Base-by-base conservation (phyloP, 2,113 vertebrate species). In the Mohoua ochrocephala region DNA sequence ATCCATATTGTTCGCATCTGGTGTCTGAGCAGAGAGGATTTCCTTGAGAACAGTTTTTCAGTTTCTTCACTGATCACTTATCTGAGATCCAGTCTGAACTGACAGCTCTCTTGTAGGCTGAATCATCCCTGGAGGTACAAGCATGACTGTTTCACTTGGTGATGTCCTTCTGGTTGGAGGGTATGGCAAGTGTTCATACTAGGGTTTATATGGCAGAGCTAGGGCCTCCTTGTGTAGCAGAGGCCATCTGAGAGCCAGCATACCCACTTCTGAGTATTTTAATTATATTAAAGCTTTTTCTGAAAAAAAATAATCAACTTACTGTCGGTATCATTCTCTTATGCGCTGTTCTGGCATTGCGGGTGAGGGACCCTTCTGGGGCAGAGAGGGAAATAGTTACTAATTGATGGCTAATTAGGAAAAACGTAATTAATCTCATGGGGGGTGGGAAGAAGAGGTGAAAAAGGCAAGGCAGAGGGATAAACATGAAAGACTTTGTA, bases 291-390 rank as follows among this genome's bases (percentile, higher is more conserved):
- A 80, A 54, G 3, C 2, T 74, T 57, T 65, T 49, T 59, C 11
- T 65, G 35, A 49, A 70, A 6, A 3, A 50, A 86, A 88, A 7
- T 6, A 35, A 80, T 30, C 17, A 33, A 4, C 3, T 83, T 63
- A 14, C 1, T 49, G 4, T 15, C 21, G n/a, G 33, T 31, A 37
- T 49, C 0, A 0, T 77, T 84, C n/a, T 71, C 30, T 45, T 30
- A 8, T 2, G 1, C 8, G 7, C 7, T 42, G 2, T 64, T 90
- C 41, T 67, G 11, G 15, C 10, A 61, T 31, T 56, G 19, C 54
- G 4, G 4, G 4, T n/a, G 23, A 61, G 21, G 8, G 8, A 69
- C 7, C 3, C 8, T 61, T 49, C 41, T 27, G 26, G 15, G 33
- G 3, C 61, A 85, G 78, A 80, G 8, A 35, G 11, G 1, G 15